Conservation (phyloP, 2,113 vertebrate species). For the Menura novaehollandiae region DNA sequence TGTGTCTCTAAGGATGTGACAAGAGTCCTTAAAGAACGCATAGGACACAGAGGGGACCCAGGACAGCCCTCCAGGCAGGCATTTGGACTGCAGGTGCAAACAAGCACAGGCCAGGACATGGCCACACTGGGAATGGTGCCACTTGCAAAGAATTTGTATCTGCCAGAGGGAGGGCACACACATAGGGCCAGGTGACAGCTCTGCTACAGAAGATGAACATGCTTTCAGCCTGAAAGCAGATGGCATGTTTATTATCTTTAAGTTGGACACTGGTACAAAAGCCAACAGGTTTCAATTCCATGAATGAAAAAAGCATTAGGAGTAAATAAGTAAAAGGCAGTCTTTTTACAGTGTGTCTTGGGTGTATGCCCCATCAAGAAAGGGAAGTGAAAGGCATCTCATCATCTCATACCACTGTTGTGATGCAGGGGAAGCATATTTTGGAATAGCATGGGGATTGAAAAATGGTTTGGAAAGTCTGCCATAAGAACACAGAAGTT, state of each 20-base stretch:
- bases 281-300: neutral
- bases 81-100: neutral
- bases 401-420: neutral
- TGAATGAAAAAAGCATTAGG: neutral
- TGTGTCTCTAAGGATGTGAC: neutral
- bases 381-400: neutral
- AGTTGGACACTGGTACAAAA: neutral
- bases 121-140: neutral
- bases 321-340: neutral
- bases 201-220: neutral
- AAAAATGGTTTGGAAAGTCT: neutral
- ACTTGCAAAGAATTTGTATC: neutral
- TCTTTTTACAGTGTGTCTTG: neutral
- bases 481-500: neutral
- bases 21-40: neutral
- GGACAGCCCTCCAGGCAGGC: neutral
- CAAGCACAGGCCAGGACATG: neutral
- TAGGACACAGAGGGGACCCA: neutral
- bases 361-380: neutral
- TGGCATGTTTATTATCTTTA: neutral
- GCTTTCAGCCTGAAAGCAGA: neutral
- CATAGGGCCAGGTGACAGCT: neutral
- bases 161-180: neutral
- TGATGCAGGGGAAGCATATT: neutral
- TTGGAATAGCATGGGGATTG: neutral